phyloP scores from a whole-genome alignment of 37 sponge, comb jelly and placozoan genomes.

The Halisarca cf. caerulea region DNA sequence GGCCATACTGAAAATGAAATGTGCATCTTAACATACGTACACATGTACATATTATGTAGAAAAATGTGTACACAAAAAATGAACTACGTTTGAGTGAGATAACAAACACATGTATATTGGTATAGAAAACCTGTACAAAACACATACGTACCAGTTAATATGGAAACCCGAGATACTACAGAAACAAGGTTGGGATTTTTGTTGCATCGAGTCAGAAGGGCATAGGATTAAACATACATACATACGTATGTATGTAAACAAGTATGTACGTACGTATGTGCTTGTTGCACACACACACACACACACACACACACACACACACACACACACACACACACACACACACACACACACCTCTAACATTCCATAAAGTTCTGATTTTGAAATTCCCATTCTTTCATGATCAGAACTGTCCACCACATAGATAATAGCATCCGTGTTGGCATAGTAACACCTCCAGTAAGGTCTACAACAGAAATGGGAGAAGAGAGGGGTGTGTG shows the following conservation, averaged over 20 bases:
- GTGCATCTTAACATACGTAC: neutral
- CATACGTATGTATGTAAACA: neutral
- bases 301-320: slow-evolving; percentile 30
- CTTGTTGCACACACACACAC: slow-evolving; percentile 13
- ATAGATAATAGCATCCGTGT: slow-evolving; percentile 98
- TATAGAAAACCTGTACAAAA: too few species aligned
- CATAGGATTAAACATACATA: neutral
- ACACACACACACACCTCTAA: slow-evolving; percentile 79
- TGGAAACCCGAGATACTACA: too few species aligned
- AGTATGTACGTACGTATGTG: neutral
- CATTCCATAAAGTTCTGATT: slow-evolving; percentile 94
- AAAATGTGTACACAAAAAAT: too few species aligned
- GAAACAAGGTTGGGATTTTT: too few species aligned
- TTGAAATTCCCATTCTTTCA: slow-evolving; percentile 93
- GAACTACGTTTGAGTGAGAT: too few species aligned
- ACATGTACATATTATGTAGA: neutral
- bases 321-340: slow-evolving; percentile 14
- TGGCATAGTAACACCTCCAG: slow-evolving; percentile 99
- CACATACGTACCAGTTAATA: too few species aligned
- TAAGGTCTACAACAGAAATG: slow-evolving; percentile 97
- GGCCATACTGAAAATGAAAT: too few species aligned
- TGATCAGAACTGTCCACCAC: slow-evolving; percentile 97
- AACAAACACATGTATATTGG: too few species aligned
- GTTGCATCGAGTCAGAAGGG: slow-evolving; percentile 1
- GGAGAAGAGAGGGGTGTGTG: neutral